phyloP scores from a whole-genome alignment of 92 coral and sea anemone species.

The Muricea muricata region DNA sequence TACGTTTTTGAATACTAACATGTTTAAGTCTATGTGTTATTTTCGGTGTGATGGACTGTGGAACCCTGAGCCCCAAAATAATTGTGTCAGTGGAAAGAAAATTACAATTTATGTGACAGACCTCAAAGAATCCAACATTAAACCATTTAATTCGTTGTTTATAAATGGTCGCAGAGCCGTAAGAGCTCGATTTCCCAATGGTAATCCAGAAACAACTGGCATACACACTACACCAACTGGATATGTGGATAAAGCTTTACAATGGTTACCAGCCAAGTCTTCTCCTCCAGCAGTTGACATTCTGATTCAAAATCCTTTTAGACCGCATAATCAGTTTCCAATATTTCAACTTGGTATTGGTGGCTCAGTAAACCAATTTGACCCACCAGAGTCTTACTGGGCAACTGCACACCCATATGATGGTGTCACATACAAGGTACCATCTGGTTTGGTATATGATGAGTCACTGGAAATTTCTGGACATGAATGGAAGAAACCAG shows the following conservation, averaged over 20 bases:
- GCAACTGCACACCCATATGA: slow-evolving; percentile 27
- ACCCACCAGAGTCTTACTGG: slow-evolving; percentile 44
- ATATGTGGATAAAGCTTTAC: slow-evolving; percentile 21
- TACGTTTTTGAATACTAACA: slow-evolving; percentile 2
- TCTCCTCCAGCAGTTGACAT: slow-evolving; percentile 40
- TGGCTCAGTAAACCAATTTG: slow-evolving; percentile 38
- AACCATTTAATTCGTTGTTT: slow-evolving; percentile 41
- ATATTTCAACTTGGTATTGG: slow-evolving; percentile 40
- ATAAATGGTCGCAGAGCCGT: slow-evolving; percentile 46
- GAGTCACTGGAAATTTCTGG: slow-evolving; percentile 24
- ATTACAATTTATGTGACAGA: slow-evolving; percentile 15
- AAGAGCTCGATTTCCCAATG: slow-evolving; percentile 48
- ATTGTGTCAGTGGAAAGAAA: slow-evolving; percentile 45
- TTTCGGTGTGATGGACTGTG: slow-evolving; percentile 41
- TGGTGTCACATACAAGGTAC: slow-evolving; percentile 29
- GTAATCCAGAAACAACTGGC: slow-evolving; percentile 38
- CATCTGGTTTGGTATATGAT: slow-evolving; percentile 39
- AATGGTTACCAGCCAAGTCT: slow-evolving; percentile 31
- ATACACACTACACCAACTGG: slow-evolving; percentile 43
- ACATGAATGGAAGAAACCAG: slow-evolving; percentile 28
- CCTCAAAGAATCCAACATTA: neutral
- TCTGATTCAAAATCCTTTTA: slow-evolving; percentile 12
- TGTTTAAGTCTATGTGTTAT: slow-evolving; percentile 32
- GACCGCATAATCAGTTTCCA: slow-evolving; percentile 23
- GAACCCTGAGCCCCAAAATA: slow-evolving; percentile 46